Conservation (phyloP, 2,113 vertebrate species). For the Salvelinus sp. region DNA sequence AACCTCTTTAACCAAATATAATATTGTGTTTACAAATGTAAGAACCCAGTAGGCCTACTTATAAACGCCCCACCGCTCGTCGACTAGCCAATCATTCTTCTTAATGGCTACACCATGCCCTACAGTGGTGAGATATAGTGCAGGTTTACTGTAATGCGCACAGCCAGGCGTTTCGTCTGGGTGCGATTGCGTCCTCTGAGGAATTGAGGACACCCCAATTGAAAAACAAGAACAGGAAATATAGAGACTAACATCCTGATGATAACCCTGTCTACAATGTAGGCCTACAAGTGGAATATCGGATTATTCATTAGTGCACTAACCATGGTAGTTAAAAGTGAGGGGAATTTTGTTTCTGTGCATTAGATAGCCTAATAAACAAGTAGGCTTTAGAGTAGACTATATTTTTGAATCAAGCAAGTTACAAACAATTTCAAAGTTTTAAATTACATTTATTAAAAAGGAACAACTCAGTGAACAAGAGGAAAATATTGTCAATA, state of each 20-base stretch:
- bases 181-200: slow-evolving; percentile 3
- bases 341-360: not conserved
- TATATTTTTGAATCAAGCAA: not conserved
- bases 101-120: slow-evolving; percentile 17
- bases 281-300: too few relatives aligned
- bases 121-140: not conserved
- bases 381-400: not conserved
- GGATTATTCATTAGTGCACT: too few relatives aligned
- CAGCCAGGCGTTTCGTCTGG: slow-evolving; percentile 27
- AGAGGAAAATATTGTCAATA: slow-evolving; percentile 78
- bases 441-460: slow-evolving; percentile 73
- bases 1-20: too few relatives aligned
- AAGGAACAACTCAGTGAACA: slow-evolving; percentile 80
- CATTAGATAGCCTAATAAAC: not conserved
- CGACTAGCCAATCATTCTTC: not conserved
- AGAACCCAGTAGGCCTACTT: too few relatives aligned
- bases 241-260: too few relatives aligned
- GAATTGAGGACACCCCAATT: not conserved
- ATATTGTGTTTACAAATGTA: too few relatives aligned
- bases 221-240: not conserved
- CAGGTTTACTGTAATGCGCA: slow-evolving; percentile 19
- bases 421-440: not conserved
- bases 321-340: not conserved
- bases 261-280: not conserved
- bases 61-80: not conserved